Evolutionary conservation across 2,888 invertebrate genomes (phyloP).

Genomic region (Stegophylla sp.): DNA sequence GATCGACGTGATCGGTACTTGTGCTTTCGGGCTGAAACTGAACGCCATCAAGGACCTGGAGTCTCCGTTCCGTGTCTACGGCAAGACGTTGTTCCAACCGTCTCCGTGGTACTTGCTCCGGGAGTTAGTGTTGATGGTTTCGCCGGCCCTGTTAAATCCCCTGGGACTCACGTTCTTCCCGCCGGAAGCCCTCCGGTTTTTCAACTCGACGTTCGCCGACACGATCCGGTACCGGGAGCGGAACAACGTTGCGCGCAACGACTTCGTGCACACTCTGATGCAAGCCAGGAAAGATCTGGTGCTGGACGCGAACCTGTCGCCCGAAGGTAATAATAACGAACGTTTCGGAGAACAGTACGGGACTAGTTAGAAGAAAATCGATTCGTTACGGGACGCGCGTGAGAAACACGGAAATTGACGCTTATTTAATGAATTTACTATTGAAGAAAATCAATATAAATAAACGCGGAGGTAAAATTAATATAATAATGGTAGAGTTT

Average conservation of each 20-base stretch:
- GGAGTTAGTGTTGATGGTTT: constrained; percentile 3
- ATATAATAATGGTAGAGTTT: too few relatives aligned
- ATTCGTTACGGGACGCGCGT: too few relatives aligned
- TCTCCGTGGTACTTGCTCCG: neutral
- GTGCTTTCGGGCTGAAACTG: constrained; percentile 67
- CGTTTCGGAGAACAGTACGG: too few relatives aligned
- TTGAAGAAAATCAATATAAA: neutral
- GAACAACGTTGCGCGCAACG: constrained; percentile 38
- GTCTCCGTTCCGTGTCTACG: constrained; percentile 65
- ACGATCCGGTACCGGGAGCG: constrained; percentile 28
- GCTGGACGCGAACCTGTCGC: neutral
- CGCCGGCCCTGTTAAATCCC: constrained; percentile 1
- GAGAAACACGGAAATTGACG: too few relatives aligned
- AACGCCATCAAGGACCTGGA: constrained; percentile 65
- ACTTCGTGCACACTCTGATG: constrained; percentile 46
- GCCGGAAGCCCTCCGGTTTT: constrained; percentile 10
- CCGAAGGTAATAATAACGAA: too few relatives aligned
- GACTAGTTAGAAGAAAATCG: too few relatives aligned
- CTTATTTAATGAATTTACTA: too few relatives aligned
- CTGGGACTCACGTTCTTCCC: constrained; percentile 21
- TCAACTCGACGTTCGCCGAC: constrained; percentile 12
- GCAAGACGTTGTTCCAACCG: constrained; percentile 60
- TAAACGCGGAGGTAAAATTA: too few relatives aligned
- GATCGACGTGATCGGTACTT: constrained; percentile 67
- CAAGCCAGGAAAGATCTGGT: constrained; percentile 21